Evolutionary conservation across 2,113 vertebrate species (phyloP), one percentile per base, ranked within the genome.

Genomic region (Aegotheles bennettii): DNA sequence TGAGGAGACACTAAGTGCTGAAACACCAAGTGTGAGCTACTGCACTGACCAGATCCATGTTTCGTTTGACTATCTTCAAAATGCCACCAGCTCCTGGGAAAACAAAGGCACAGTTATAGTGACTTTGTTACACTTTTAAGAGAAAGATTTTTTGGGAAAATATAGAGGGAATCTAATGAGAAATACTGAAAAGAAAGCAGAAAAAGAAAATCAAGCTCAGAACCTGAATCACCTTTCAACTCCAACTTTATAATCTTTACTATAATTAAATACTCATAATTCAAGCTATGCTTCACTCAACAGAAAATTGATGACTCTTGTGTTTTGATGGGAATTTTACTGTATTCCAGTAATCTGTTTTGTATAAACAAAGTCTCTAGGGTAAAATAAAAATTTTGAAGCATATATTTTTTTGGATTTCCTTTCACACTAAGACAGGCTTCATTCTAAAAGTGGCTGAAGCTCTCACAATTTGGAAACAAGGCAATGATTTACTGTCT

Each of bases 231-330:
- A 86, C 64, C 51, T 94, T 94, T 81, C 56, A 92, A 94, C 64
- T 23, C 9, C 45, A 67, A 64, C 35, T 81, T 56, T 53, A 81
- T 61, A 90, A 87, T 91, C 31, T 84, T 95, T 94, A 67, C 33
- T 69, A 18, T 90, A 92, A 95, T 96, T 90, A 95, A 92, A 96
- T 90, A 38, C 83, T 95, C 63, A 67, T 86, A 86, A 95, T 90
- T 90, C 81, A 90, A 89, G 48, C n/a, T 84, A 48, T 31, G 76
- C 56, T 93, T 93, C 93, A 81, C 51, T 93, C 79, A 84, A 85
- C 48, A 83, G 85, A 78, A 96, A 95, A 96, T 70, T 75, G 64
- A 97, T 93, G 88, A 89, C 75, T 87, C 38, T 95, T 36, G 69
- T 65, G 71, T 88, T 91, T 69, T 91, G 95, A 83, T 57, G 76